These are phyloP conservation scores for Athalia circularis DNA, from an alignment of 2,888 invertebrate species.

Conservation along the genomic window DNA sequence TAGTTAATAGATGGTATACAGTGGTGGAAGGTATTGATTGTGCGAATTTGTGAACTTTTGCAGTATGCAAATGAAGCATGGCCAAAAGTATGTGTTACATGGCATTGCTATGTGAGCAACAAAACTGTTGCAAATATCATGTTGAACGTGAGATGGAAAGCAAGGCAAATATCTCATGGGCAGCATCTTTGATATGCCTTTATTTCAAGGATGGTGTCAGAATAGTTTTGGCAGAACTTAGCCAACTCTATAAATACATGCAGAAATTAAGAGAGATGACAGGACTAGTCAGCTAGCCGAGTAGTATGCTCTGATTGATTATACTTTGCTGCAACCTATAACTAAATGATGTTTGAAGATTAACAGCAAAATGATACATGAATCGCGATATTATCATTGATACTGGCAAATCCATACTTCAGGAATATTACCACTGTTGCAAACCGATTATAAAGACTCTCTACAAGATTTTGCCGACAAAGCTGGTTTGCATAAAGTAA, in stretches of 20 bases:
- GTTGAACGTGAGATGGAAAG: not conserved
- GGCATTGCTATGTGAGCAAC: not conserved
- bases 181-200: constrained; percentile 36
- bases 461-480: too few relatives aligned
- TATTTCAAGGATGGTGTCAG: constrained; percentile 57
- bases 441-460: too few relatives aligned
- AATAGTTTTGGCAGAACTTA: constrained; percentile 62
- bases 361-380: not conserved
- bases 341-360: not conserved
- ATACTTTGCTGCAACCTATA: constrained; percentile 31
- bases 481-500: too few relatives aligned
- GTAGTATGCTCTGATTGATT: constrained; percentile 45
- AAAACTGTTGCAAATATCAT: not conserved
- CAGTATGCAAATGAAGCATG: too few relatives aligned
- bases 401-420: too few relatives aligned
- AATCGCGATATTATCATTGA: not conserved
- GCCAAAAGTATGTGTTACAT: too few relatives aligned
- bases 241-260: constrained; percentile 54
- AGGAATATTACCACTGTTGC: too few relatives aligned
- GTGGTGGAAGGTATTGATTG: not conserved
- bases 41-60: not conserved
- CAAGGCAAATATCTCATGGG: constrained; percentile 1
- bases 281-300: constrained; percentile 36
- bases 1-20: too few relatives aligned
- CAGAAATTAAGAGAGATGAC: constrained; percentile 52